phyloP scores from a whole-genome alignment of 2,888 invertebrate species.

The Cosmia pyralina region DNA sequence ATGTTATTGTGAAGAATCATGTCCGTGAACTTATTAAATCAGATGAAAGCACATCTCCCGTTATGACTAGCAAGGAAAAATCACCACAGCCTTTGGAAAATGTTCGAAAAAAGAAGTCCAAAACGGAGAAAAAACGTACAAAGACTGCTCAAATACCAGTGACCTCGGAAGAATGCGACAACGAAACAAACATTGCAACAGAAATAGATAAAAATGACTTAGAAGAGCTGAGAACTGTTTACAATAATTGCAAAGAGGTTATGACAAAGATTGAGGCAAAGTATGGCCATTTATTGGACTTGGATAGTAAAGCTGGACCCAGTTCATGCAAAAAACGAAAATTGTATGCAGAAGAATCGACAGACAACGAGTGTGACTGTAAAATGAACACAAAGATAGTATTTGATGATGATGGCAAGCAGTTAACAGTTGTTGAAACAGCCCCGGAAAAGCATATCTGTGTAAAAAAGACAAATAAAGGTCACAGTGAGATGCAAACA shows the following conservation, averaged over 20 bases:
- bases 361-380: constrained; percentile 75
- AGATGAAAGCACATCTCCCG: constrained; percentile 36
- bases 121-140: constrained; percentile 35
- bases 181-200: constrained; percentile 13
- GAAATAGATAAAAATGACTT: constrained; percentile 71
- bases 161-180: constrained; percentile 9
- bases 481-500: constrained; percentile 14
- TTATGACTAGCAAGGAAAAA: constrained; percentile 42
- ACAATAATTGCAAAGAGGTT: constrained; percentile 80
- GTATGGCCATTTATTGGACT: constrained; percentile 82
- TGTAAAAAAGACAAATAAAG: constrained; percentile 66
- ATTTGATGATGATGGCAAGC: constrained; percentile 83
- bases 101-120: constrained; percentile 42
- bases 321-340: constrained; percentile 39
- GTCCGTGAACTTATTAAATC: constrained; percentile 69
- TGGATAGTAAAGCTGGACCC: constrained; percentile 54
- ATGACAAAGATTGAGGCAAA: constrained; percentile 81
- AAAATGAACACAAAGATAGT: constrained; percentile 79
- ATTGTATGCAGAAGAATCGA: constrained; percentile 40
- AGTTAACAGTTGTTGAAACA: constrained; percentile 68
- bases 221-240: constrained; percentile 78
- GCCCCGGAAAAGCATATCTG: constrained; percentile 77
- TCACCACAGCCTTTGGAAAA: constrained; percentile 17
- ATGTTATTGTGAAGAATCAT: constrained; percentile 76
- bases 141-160: constrained; percentile 28